phyloP scores from a whole-genome alignment of 2,797 vertebrate species.

The Aplochiton taeniatus region DNA sequence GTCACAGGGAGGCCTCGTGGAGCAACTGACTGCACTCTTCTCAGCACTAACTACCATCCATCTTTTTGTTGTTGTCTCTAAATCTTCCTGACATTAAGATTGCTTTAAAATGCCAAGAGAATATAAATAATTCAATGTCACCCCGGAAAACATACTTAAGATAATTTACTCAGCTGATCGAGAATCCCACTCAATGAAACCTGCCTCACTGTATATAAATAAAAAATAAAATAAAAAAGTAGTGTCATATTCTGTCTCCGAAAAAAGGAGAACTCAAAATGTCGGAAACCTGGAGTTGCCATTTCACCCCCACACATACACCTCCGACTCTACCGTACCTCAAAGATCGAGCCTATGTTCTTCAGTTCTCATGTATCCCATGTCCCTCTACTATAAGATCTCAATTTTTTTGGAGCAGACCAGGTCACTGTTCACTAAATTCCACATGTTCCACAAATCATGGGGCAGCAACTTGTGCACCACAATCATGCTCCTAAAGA shows the following conservation, averaged over 20 bases:
- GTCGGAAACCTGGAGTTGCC: slow-evolving; percentile 19
- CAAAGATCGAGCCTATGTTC: slow-evolving; percentile 19
- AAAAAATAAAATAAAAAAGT: slow-evolving; percentile 27
- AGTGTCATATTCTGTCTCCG: slow-evolving; percentile 38
- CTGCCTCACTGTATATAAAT: slow-evolving; percentile 34
- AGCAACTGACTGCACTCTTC: background rate
- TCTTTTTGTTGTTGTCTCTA: slow-evolving; percentile 23
- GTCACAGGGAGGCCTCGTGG: slow-evolving; percentile 8
- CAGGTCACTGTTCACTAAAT: slow-evolving; percentile 86
- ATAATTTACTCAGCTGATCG: slow-evolving; percentile 49
- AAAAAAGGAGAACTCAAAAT: slow-evolving; percentile 49
- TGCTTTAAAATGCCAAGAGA: slow-evolving; percentile 42
- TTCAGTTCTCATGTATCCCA: slow-evolving; percentile 5
- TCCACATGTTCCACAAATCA: slow-evolving; percentile 90
- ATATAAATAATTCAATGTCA: slow-evolving; percentile 37
- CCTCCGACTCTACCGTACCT: slow-evolving; percentile 1
- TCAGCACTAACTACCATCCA: slow-evolving; percentile 4
- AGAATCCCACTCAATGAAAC: slow-evolving; percentile 24
- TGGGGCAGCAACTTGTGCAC: slow-evolving; percentile 93
- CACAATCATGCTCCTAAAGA: slow-evolving; percentile 90
- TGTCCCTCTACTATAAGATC: slow-evolving; percentile 74
- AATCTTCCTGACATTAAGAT: slow-evolving; percentile 28
- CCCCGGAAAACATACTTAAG: slow-evolving; percentile 23
- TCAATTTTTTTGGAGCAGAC: slow-evolving; percentile 84
- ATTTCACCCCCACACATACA: background rate